Evolutionary conservation across 2,113 vertebrate genomes (phyloP).

Genomic region (Rhabdornis inornatus): DNA sequence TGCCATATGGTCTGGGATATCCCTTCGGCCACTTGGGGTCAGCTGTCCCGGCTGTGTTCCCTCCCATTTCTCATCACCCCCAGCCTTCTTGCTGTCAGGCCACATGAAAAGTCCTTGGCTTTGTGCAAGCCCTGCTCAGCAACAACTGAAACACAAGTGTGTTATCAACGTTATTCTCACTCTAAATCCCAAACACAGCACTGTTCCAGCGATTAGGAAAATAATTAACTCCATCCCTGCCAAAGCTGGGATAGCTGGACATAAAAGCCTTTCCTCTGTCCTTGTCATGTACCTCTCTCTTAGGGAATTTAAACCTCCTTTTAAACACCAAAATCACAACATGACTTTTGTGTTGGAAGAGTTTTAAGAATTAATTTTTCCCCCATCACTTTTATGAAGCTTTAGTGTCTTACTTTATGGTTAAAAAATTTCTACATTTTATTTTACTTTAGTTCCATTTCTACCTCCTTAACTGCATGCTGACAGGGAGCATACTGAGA

Average conservation of each 20-base stretch:
- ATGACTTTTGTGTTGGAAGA: background rate
- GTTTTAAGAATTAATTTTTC: background rate
- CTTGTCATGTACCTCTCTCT: background rate
- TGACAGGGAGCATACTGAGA: background rate
- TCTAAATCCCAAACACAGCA: background rate
- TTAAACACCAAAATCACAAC: background rate
- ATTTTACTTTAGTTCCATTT: conserved; percentile 20
- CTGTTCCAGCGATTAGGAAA: background rate
- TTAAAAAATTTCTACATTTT: background rate
- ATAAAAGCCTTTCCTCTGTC: background rate
- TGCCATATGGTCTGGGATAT: background rate
- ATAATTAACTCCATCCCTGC: background rate
- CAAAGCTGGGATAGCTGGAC: background rate
- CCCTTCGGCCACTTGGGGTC: background rate
- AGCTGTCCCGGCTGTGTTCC: background rate
- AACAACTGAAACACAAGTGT: background rate
- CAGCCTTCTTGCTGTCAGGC: background rate
- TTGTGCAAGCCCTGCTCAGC: background rate
- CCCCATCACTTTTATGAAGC: background rate
- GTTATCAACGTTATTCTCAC: background rate
- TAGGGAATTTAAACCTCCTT: background rate
- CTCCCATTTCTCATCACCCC: background rate
- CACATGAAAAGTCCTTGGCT: background rate
- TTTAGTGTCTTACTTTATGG: background rate
- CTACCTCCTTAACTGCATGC: background rate